These are phyloP conservation scores for Melanotaenia trifasciata DNA, from an alignment of 2,797 vertebrate genomes.

Conservation along the genomic window DNA sequence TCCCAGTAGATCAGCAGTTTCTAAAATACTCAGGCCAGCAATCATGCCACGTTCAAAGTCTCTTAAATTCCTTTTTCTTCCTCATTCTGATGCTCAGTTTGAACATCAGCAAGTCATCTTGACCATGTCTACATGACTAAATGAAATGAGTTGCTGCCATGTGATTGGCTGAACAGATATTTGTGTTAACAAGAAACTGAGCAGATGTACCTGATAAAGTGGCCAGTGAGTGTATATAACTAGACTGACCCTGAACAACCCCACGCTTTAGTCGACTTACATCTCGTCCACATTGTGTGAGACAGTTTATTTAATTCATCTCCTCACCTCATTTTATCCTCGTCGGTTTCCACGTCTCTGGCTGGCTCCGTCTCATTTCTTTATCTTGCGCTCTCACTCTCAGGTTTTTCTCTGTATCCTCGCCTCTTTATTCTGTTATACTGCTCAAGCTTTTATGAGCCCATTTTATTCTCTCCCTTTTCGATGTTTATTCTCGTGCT, in stretches of 20 bases:
- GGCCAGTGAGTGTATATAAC: no score
- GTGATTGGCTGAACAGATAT: no score
- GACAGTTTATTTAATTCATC: neutral
- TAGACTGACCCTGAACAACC: slow-evolving; percentile 23
- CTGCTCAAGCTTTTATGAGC: slow-evolving; percentile 31
- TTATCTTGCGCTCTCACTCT: slow-evolving; percentile 19
- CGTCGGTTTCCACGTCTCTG: slow-evolving; percentile 12
- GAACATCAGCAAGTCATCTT: no score
- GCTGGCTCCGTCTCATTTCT: slow-evolving; percentile 15
- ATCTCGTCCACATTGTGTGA: neutral
- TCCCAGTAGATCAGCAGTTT: no score
- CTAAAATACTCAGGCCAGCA: no score
- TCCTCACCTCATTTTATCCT: slow-evolving; percentile 33
- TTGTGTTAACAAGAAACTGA: no score
- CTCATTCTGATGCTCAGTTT: no score
- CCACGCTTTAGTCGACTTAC: neutral
- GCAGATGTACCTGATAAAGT: no score
- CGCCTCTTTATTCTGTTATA: slow-evolving; percentile 19
- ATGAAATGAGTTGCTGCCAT: no score
- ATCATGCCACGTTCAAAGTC: no score
- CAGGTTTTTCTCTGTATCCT: slow-evolving; percentile 23
- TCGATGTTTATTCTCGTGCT: slow-evolving; percentile 20
- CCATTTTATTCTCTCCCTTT: slow-evolving; percentile 6
- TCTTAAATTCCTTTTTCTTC: no score
- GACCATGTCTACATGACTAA: no score